A percentile compares a stretch with the other conserved stretches of the same genome.
phyloP scores from a whole-genome alignment of 2,113 vertebrate genomes.

The Chiloscyllium plagiosum region DNA sequence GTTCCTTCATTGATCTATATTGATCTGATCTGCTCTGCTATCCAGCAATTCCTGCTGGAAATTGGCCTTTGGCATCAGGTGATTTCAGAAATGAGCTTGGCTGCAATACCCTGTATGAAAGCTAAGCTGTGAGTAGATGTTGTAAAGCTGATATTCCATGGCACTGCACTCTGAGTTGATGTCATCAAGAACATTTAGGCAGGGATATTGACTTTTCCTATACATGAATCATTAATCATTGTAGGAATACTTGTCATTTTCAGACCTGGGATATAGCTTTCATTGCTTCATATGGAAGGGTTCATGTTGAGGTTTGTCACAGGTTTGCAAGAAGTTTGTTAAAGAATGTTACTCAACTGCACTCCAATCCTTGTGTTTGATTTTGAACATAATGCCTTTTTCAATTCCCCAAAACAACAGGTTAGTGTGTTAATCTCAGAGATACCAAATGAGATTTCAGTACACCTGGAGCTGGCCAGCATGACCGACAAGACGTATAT shows the following conservation, averaged over 20 bases:
- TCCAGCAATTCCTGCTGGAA: no score
- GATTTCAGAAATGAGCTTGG: no score
- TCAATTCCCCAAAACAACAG: slow-evolving; percentile 49
- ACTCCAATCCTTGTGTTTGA: background rate
- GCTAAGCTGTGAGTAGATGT: no score
- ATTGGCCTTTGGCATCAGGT: no score
- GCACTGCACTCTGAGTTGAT: background rate
- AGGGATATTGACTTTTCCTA: no score
- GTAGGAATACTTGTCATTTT: background rate
- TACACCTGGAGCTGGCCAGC: slow-evolving; percentile 92
- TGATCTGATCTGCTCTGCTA: no score
- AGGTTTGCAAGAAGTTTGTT: background rate
- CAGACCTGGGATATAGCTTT: background rate
- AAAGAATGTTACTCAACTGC: background rate
- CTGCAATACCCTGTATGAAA: no score
- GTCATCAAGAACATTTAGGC: background rate
- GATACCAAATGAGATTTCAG: slow-evolving; percentile 70
- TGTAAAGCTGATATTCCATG: no score
- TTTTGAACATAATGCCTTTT: background rate
- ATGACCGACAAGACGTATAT: slow-evolving; percentile 90
- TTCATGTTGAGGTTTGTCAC: background rate
- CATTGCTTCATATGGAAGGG: background rate
- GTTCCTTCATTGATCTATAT: no score
- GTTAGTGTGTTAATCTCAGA: slow-evolving; percentile 74
- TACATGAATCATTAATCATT: background rate